These are phyloP conservation scores for Nasonia longicornis DNA, from an alignment of 1,140 invertebrate species.

Conservation along the genomic window DNA sequence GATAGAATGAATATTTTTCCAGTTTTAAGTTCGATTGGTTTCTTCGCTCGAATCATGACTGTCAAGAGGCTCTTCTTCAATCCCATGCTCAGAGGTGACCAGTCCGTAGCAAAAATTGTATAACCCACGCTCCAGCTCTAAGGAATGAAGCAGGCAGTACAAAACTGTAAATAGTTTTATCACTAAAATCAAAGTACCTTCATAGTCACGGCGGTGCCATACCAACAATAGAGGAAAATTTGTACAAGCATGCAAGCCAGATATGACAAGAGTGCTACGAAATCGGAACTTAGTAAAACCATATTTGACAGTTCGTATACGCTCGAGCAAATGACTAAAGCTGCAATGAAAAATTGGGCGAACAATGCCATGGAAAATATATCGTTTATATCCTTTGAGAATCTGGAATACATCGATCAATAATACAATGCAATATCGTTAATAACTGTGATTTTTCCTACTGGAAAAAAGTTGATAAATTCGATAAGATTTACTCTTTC, in stretches of 20 bases:
- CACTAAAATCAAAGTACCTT: constrained; percentile 43
- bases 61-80: not conserved
- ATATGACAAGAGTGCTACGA: constrained; percentile 50
- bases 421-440: not conserved
- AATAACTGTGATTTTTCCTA: not conserved
- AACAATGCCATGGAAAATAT: constrained; percentile 50
- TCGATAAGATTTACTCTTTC: no score
- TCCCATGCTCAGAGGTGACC: not conserved
- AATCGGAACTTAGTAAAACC: constrained; percentile 49
- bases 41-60: not conserved
- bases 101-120: not conserved
- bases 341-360: constrained; percentile 52
- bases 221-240: constrained; percentile 56
- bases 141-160: not conserved
- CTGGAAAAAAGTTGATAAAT: no score
- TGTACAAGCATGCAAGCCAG: constrained; percentile 50
- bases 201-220: constrained; percentile 52
- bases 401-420: constrained; percentile 40
- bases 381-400: constrained; percentile 50
- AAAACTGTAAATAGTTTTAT: not conserved
- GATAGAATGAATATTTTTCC: not conserved
- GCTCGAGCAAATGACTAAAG: constrained; percentile 52
- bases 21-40: constrained; percentile 15
- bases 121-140: not conserved
- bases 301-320: constrained; percentile 52